These are phyloP conservation scores for Cyprinodon tularosa DNA, from an alignment of 2,113 vertebrate species.

Conservation along the genomic window DNA sequence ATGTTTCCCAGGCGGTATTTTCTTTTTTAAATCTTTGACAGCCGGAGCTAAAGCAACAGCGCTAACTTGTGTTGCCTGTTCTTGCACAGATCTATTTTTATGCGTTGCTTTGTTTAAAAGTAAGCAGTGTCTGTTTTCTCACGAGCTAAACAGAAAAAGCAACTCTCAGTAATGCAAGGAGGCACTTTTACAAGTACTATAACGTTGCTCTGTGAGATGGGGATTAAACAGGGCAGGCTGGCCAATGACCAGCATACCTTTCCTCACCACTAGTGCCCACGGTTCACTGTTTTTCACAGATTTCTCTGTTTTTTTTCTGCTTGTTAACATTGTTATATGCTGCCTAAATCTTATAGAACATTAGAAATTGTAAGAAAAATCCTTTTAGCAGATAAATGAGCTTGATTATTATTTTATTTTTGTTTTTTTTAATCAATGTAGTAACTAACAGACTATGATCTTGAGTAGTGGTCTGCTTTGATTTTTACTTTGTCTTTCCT, in stretches of 20 bases:
- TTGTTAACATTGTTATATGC: not conserved
- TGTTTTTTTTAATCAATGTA: too few species aligned
- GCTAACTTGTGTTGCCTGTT: not conserved
- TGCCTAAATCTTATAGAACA: not conserved
- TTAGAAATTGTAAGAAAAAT: not conserved
- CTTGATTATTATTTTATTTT: not conserved
- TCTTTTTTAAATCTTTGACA: not conserved
- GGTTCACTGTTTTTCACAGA: not conserved
- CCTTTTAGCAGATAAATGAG: not conserved
- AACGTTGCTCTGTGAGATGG: not conserved
- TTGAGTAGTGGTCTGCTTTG: too few species aligned
- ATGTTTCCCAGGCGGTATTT: not conserved
- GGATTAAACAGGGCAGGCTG: not conserved
- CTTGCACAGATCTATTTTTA: not conserved
- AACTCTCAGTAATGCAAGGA: not conserved
- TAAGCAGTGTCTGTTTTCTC: not conserved
- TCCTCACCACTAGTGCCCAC: not conserved
- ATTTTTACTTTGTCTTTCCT: too few species aligned
- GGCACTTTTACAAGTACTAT: not conserved
- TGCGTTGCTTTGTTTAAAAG: not conserved
- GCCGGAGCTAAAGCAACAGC: not conserved
- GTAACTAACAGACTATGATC: too few species aligned
- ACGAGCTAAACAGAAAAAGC: not conserved
- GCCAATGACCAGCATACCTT: not conserved
- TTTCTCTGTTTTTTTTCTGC: not conserved